A percentile compares a stretch with the other conserved stretches of the same genome.
phyloP scores from a whole-genome alignment of 2,797 vertebrate genomes.

The Hippopotamyrus pictus region DNA sequence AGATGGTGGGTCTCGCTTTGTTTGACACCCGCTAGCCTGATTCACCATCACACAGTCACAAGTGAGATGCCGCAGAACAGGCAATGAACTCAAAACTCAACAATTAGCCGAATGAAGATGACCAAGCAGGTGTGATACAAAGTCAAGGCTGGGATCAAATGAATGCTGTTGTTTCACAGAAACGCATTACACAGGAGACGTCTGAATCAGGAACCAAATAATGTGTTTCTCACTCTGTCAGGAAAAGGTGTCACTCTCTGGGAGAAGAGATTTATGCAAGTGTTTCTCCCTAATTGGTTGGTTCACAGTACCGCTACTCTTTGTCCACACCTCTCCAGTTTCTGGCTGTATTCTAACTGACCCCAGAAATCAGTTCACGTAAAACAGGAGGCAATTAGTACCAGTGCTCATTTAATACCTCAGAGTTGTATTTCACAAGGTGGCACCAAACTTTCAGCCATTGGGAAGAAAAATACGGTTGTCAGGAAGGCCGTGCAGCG shows the following conservation, averaged over 20 bases:
- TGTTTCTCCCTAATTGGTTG: neutral
- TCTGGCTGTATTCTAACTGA: slow-evolving; percentile 16
- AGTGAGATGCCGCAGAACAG: neutral
- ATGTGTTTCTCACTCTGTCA: neutral
- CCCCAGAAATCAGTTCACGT: slow-evolving; percentile 24
- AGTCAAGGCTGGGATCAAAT: neutral
- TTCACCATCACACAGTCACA: neutral
- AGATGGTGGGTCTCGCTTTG: neutral
- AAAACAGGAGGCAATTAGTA: slow-evolving; percentile 28
- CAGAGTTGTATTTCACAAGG: slow-evolving; percentile 15
- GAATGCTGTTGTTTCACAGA: neutral
- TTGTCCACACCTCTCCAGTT: slow-evolving; percentile 19
- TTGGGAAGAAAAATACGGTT: neutral
- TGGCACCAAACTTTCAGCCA: neutral
- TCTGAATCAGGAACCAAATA: neutral
- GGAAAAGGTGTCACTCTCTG: neutral
- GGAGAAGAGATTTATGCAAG: neutral
- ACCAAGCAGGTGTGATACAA: neutral
- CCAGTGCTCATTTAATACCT: slow-evolving; percentile 8
- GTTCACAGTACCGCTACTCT: neutral
- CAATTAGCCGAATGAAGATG: neutral
- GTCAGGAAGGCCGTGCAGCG: neutral
- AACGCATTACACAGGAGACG: neutral
- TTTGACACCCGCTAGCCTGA: neutral
- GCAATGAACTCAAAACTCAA: neutral